Conservation (phyloP, 2,888 invertebrate species). For the Eledone cirrhosa region DNA sequence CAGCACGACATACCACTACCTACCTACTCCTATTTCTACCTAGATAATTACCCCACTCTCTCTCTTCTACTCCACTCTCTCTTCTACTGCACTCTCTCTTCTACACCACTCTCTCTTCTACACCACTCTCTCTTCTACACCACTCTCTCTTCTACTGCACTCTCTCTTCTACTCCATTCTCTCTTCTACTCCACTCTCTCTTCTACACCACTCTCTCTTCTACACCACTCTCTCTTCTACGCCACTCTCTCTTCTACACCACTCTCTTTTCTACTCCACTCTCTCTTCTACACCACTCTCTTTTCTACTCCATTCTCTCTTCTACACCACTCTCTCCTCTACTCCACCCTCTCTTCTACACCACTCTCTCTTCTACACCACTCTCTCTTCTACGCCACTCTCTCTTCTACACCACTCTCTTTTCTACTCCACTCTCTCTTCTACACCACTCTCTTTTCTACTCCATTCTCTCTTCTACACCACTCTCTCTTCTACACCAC, state of each 20-base stretch:
- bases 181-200: not conserved
- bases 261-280: not conserved
- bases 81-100: not conserved
- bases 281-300: not conserved
- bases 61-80: not conserved
- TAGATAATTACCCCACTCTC: not conserved
- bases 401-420: no score
- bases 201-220: not conserved
- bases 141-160: not conserved
- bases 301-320: not conserved
- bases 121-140: not conserved
- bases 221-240: not conserved
- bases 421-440: no score
- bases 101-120: not conserved
- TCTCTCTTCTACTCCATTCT: conserved; percentile 14
- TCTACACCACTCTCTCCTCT: not conserved
- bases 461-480: no score
- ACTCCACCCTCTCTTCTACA: not conserved
- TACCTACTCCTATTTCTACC: not conserved
- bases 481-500: no score
- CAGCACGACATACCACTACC: not conserved
- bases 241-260: not conserved
- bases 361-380: not conserved
- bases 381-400: no score
- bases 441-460: no score